phyloP scores from a whole-genome alignment of 2,888 invertebrate species.

The Apoda limacodes region DNA sequence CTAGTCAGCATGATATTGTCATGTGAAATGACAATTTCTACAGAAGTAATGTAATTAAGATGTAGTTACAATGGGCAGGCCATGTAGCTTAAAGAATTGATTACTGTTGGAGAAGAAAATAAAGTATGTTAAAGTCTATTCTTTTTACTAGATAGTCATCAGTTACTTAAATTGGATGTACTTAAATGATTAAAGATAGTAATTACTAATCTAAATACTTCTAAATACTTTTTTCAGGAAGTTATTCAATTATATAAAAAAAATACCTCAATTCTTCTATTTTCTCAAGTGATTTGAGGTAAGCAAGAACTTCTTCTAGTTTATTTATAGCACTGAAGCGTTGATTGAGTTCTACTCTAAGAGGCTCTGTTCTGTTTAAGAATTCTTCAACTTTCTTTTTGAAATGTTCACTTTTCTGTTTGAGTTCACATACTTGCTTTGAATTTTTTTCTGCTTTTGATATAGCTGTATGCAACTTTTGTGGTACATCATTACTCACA shows the following conservation, averaged over 20 bases:
- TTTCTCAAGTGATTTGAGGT: conserved; percentile 76
- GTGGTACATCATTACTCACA: conserved; percentile 72
- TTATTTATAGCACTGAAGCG: conserved; percentile 57
- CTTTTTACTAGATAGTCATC: no score
- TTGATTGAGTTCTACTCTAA: conserved; percentile 53
- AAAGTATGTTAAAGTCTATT: no score
- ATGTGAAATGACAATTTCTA: no score
- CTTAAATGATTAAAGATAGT: no score
- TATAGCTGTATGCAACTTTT: conserved; percentile 73
- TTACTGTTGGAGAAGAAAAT: no score
- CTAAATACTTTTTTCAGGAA: conserved; percentile 3
- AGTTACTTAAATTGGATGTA: no score
- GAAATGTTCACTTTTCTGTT: conserved; percentile 54
- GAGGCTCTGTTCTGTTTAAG: conserved; percentile 43
- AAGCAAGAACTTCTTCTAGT: conserved; percentile 71
- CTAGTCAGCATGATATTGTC: no score
- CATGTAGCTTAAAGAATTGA: no score
- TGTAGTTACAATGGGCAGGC: no score
- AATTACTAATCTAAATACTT: neutral
- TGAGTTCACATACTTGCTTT: conserved; percentile 56
- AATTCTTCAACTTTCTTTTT: conserved; percentile 46
- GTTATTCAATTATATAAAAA: conserved; percentile 2
- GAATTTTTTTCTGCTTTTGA: conserved; percentile 70
- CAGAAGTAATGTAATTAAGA: no score
- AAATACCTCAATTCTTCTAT: conserved; percentile 78